A percentile compares a stretch with the other conserved stretches of the same genome.
Conservation (phyloP, 2,888 invertebrate genomes). For the Agrotis puta region DNA sequence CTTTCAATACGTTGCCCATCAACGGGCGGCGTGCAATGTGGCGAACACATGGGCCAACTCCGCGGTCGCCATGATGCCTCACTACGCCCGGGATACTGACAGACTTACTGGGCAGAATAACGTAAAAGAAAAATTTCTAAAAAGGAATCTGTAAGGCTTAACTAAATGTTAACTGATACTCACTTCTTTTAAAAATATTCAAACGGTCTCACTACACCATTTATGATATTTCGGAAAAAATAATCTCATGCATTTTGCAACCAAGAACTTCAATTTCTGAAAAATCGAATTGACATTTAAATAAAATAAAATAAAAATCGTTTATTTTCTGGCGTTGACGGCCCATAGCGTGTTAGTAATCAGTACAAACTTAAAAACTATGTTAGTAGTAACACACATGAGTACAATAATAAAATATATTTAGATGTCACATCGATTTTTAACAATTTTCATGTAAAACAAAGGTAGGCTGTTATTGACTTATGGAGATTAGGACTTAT, state of each 20-base stretch:
- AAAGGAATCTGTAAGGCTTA: background rate
- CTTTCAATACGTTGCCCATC: constrained; percentile 76
- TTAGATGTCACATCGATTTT: too few species aligned
- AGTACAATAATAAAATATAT: too few species aligned
- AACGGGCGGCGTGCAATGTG: constrained; percentile 80
- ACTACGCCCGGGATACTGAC: constrained; percentile 26
- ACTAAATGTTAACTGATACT: background rate
- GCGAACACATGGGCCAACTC: constrained; percentile 79
- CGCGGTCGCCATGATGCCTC: constrained; percentile 60
- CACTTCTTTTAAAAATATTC: background rate
- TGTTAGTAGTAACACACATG: too few species aligned
- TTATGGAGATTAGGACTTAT: constrained; percentile 17
- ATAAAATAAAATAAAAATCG: too few species aligned
- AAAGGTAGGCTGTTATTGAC: background rate
- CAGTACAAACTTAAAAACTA: too few species aligned
- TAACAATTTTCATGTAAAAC: background rate
- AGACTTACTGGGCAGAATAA: background rate
- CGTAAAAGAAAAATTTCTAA: background rate
- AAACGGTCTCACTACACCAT: background rate
- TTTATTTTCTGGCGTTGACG: too few species aligned
- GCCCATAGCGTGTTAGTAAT: too few species aligned
- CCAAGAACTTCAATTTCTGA: background rate
- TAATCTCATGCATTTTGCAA: too few species aligned
- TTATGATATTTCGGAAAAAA: too few species aligned
- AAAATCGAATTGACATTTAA: background rate